Conservation (phyloP, 2,113 vertebrate genomes). For the Lutjanus erythropterus region DNA sequence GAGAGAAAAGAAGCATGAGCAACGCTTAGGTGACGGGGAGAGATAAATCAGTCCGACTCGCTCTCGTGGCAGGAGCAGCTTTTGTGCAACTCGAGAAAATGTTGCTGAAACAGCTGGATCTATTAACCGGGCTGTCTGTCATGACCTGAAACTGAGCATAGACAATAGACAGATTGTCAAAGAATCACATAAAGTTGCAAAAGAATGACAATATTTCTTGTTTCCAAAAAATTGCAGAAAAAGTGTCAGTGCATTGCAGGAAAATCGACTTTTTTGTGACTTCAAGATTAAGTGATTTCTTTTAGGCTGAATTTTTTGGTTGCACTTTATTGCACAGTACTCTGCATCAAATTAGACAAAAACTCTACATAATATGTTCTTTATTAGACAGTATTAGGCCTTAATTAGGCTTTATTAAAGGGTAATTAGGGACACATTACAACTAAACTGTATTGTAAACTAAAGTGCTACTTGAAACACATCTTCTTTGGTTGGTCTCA, state of each 20-base stretch:
- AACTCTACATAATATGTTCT: too few species aligned
- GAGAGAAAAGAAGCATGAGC: constrained; percentile 37
- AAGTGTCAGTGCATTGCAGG: background rate
- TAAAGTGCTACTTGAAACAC: too few species aligned
- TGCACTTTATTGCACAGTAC: too few species aligned
- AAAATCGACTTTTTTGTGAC: background rate
- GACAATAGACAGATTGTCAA: background rate
- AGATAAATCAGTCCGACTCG: constrained; percentile 43
- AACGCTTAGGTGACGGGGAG: constrained; percentile 15
- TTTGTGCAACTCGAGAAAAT: constrained; percentile 32
- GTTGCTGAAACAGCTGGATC: constrained; percentile 26
- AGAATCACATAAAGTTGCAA: background rate
- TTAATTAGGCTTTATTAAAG: too few species aligned
- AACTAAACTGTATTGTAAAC: too few species aligned
- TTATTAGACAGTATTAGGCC: too few species aligned
- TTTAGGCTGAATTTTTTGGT: too few species aligned
- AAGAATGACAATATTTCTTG: background rate
- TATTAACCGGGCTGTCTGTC: constrained; percentile 17
- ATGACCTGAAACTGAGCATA: background rate
- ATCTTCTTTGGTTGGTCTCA: too few species aligned
- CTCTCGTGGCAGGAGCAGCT: constrained; percentile 16
- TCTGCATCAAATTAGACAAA: too few species aligned
- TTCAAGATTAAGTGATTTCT: background rate
- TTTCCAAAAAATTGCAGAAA: background rate
- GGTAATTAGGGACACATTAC: too few species aligned